Percentiles rank a stretch among this genome's conserved stretches.
These are phyloP conservation scores for Sus scrofa DNA, from an alignment of 2,113 vertebrate species.

Conservation along the genomic window DNA sequence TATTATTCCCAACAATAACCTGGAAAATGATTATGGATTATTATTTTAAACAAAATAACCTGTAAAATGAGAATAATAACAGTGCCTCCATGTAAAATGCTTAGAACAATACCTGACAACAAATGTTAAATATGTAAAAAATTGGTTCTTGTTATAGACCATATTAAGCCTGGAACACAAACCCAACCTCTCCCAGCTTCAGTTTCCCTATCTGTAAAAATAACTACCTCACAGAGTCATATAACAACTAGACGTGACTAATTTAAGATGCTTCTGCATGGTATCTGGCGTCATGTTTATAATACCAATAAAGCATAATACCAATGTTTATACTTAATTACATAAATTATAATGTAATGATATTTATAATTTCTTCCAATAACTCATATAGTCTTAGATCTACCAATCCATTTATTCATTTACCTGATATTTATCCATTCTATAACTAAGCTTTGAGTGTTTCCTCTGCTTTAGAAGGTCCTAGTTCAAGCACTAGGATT, in stretches of 20 bases:
- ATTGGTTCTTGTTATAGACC: neutral
- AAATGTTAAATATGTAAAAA: neutral
- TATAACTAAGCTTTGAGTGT: neutral
- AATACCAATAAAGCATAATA: neutral
- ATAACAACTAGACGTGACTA: neutral
- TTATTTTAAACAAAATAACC: neutral
- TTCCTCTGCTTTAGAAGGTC: neutral
- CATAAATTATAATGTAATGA: neutral
- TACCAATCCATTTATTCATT: neutral
- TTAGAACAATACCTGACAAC: neutral
- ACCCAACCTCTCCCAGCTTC: neutral
- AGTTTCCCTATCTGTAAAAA: neutral
- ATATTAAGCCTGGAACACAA: neutral
- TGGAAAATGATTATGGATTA: neutral
- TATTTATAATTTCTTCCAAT: neutral
- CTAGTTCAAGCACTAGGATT: neutral
- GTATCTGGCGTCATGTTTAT: neutral
- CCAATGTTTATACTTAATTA: neutral
- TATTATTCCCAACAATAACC: neutral
- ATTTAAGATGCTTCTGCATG: neutral
- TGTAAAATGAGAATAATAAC: neutral
- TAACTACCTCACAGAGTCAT: neutral
- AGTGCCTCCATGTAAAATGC: neutral
- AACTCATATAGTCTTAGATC: neutral
- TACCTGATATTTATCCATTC: neutral